Conservation (phyloP, 1,140 invertebrate genomes). For the Drosophila arizonae region DNA sequence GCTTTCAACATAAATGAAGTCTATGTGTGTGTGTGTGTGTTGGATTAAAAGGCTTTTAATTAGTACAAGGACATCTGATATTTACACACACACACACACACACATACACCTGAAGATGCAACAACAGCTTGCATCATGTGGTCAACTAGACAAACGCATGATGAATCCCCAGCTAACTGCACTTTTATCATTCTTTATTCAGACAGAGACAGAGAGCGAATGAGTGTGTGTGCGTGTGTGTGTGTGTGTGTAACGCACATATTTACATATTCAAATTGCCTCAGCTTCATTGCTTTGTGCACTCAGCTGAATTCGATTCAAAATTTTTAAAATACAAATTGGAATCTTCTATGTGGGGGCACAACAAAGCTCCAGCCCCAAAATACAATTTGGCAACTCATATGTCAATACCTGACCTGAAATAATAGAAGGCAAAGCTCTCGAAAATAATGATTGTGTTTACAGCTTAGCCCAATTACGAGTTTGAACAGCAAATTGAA, state of each 20-base stretch:
- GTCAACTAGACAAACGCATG: constrained; percentile 5
- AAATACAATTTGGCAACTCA: too few relatives aligned
- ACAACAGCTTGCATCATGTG: constrained; percentile 41
- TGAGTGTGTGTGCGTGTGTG: constrained; percentile 22
- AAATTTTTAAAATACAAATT: background rate
- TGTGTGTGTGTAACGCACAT: constrained; percentile 59
- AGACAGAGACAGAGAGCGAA: too few relatives aligned
- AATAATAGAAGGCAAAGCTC: too few relatives aligned
- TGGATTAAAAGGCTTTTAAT: constrained; percentile 60
- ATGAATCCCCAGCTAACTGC: background rate
- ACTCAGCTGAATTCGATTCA: constrained; percentile 3
- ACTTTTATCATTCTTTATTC: constrained; percentile 8
- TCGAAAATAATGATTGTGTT: too few relatives aligned
- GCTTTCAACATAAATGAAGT: constrained; percentile 73
- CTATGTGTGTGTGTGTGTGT: constrained; percentile 30
- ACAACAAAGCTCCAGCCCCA: too few relatives aligned
- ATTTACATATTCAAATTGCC: constrained; percentile 72
- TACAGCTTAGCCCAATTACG: too few relatives aligned
- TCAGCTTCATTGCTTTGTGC: constrained; percentile 26
- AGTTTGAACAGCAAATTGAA: too few relatives aligned
- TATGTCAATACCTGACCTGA: too few relatives aligned
- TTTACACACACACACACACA: too few relatives aligned
- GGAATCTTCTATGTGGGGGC: too few relatives aligned
- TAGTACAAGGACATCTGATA: constrained; percentile 70
- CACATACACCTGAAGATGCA: constrained; percentile 12